Evolutionary conservation across 1,140 invertebrate species (phyloP).

Genomic region (Diorhabda elongata): DNA sequence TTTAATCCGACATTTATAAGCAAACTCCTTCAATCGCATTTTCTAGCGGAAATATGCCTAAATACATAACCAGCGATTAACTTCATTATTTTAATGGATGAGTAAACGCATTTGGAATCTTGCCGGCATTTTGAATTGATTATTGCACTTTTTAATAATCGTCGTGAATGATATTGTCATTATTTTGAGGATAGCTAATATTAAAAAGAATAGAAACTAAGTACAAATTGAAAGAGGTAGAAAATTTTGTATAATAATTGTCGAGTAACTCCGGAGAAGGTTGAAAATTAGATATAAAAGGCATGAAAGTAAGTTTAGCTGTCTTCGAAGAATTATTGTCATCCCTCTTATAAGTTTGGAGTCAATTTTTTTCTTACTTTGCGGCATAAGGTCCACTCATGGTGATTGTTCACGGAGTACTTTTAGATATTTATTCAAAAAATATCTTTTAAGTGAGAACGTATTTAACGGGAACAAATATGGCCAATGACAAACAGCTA

Average conservation of each 20-base stretch:
- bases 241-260: too few species aligned
- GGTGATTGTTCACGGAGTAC: too few species aligned
- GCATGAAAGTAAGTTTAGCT: neutral
- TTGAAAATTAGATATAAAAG: neutral
- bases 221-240: neutral
- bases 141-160: neutral
- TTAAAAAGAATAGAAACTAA: neutral
- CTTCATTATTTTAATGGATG: constrained; percentile 4
- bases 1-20: constrained; percentile 15
- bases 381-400: too few species aligned
- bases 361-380: too few species aligned
- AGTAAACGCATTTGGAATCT: constrained; percentile 8
- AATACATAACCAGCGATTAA: constrained; percentile 2
- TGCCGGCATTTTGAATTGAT: neutral
- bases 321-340: neutral
- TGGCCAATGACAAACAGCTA: too few species aligned
- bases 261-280: neutral
- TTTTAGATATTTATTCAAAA: too few species aligned
- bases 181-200: neutral
- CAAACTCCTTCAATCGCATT: constrained; percentile 18
- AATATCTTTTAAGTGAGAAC: too few species aligned
- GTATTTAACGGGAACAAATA: too few species aligned
- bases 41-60: constrained; percentile 4
- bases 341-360: too few species aligned
- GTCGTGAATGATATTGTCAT: neutral